A percentile compares a stretch with the other conserved stretches of the same genome.
Evolutionary conservation across 2,113 vertebrate genomes (phyloP).

Genomic region (Pseudopodoces humilis): DNA sequence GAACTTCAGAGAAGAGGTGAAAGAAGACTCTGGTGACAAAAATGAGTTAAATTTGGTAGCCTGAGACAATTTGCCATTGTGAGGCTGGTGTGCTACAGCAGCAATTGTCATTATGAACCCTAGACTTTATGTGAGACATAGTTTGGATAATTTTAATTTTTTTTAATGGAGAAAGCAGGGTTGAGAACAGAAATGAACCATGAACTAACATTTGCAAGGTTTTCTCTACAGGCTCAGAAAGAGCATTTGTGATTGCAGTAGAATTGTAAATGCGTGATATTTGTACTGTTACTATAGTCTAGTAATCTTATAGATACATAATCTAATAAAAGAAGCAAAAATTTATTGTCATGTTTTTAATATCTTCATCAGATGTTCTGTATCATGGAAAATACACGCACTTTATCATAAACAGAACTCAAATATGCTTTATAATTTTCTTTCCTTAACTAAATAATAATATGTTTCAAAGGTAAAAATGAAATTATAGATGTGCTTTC

Average conservation of each 20-base stretch:
- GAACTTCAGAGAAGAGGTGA: neutral
- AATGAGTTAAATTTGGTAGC: neutral
- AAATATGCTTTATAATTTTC: neutral
- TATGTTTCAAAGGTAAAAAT: neutral
- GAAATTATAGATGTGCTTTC: neutral
- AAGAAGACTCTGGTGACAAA: conserved; percentile 1
- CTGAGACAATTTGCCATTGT: neutral
- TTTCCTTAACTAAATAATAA: neutral
- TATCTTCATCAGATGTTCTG: neutral
- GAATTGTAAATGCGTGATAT: neutral
- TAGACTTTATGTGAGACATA: neutral
- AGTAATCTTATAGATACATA: neutral
- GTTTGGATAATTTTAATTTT: neutral
- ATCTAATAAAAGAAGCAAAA: neutral
- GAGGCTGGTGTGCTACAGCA: neutral
- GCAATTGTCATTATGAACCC: neutral
- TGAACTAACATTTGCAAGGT: neutral
- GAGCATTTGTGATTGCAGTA: neutral
- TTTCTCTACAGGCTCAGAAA: neutral
- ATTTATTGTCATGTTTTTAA: neutral
- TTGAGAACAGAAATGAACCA: neutral
- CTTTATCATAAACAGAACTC: neutral
- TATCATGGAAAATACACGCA: neutral
- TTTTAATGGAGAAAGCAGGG: neutral
- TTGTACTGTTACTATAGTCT: neutral